phyloP scores from a whole-genome alignment of 2,113 vertebrate genomes.

The Diphyllodes magnificus region DNA sequence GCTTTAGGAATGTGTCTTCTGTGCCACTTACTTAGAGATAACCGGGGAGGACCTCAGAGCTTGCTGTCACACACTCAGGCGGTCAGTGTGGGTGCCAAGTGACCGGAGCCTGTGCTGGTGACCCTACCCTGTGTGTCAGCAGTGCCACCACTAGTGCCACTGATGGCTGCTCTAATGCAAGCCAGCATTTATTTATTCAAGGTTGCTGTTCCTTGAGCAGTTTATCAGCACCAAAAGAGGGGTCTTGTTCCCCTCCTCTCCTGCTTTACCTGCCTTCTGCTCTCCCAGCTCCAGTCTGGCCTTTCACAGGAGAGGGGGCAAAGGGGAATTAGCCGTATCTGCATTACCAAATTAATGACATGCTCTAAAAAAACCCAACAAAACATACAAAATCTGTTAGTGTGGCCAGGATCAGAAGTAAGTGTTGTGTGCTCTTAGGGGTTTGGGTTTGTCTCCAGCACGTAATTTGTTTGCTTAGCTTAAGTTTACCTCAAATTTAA shows the following conservation, averaged over 20 bases:
- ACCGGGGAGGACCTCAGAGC: not conserved
- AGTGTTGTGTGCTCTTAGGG: not conserved
- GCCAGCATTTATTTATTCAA: not conserved
- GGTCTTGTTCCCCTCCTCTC: not conserved
- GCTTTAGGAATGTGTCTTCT: not conserved
- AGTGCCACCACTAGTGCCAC: not conserved
- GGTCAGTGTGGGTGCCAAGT: not conserved
- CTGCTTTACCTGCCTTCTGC: not conserved
- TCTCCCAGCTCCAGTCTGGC: not conserved
- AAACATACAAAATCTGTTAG: not conserved
- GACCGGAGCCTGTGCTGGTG: not conserved
- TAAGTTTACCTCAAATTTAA: slow-evolving; percentile 40
- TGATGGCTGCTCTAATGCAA: not conserved
- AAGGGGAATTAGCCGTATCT: not conserved
- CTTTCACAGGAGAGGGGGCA: not conserved
- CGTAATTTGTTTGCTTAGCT: slow-evolving; percentile 43
- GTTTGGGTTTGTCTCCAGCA: not conserved
- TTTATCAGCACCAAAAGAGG: not conserved
- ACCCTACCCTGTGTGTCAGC: not conserved
- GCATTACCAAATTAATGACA: not conserved
- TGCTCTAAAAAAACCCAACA: not conserved
- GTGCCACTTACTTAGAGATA: not conserved
- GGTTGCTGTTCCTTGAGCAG: not conserved
- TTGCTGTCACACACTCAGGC: not conserved
- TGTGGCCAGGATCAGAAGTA: not conserved